These are phyloP conservation scores for Orchestes rusci DNA, from an alignment of 2,888 invertebrate species.

Conservation along the genomic window DNA sequence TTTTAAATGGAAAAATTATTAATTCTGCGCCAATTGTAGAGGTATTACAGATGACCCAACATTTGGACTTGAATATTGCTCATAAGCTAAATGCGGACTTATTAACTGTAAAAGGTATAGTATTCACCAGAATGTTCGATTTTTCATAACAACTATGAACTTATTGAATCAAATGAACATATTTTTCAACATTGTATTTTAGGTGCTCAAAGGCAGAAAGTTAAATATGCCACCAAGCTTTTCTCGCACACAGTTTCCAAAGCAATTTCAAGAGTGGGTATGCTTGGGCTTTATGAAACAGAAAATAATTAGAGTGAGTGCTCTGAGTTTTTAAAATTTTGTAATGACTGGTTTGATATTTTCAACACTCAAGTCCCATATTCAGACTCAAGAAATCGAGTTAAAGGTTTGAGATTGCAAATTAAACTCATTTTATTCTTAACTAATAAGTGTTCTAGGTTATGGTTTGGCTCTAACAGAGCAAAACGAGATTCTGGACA, in stretches of 20 bases:
- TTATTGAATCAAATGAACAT: not conserved
- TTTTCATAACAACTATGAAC: too few relatives aligned
- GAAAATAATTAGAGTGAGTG: conserved; percentile 7
- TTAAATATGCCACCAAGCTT: too few relatives aligned
- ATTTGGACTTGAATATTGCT: too few relatives aligned
- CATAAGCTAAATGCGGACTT: too few relatives aligned
- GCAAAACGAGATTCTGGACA: not conserved
- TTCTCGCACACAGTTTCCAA: conserved; percentile 21
- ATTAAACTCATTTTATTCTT: too few relatives aligned
- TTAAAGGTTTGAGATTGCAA: conserved; percentile 5
- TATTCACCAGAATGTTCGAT: not conserved
- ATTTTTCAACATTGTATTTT: not conserved
- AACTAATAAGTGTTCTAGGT: not conserved
- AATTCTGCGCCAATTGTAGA: conserved; percentile 23
- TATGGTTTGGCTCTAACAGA: conserved; percentile 7
- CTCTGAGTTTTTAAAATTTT: conserved; percentile 3
- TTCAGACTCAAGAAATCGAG: conserved; percentile 3
- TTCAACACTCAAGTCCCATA: conserved; percentile 12
- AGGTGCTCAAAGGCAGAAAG: conserved; percentile 16
- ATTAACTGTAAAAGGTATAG: conserved; percentile 18
- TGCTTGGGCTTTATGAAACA: conserved; percentile 1
- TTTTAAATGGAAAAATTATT: conserved; percentile 19
- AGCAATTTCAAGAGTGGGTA: conserved; percentile 14
- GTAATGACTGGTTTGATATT: conserved; percentile 22
- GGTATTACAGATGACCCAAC: conserved; percentile 19